Base-by-base conservation (phyloP, 2,888 invertebrate species). In the Augochlorella aurata region DNA sequence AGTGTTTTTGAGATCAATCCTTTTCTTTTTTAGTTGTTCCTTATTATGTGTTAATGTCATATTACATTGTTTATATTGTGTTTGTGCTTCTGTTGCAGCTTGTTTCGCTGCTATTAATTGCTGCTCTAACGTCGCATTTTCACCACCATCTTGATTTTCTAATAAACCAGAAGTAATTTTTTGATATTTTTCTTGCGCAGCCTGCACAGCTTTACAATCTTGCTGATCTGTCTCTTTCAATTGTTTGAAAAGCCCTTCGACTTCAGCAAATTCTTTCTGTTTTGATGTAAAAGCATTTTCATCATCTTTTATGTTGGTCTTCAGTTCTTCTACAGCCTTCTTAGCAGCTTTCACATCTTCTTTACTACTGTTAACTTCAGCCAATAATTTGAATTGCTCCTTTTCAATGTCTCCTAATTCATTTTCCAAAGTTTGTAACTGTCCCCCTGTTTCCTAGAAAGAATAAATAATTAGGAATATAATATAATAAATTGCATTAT, bases 21-120 rank as follows among this genome's bases (percentile, higher is more conserved):
- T 95, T 90, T 97, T 96, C 61, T 95, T 94, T 74, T 94, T 95
- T 29, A 98, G 94, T 50, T 96, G 94, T 70, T 94, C 94, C 77
- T 95, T 95, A 8, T 95, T 95, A 89, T 97, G 96, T 38, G 94
- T 94, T 86, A 96, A 93, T 91, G 96, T 96, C 97, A 98, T 97
- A 76, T 95, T 95, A 24, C 96, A 96, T 85, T 97, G 97, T 85
- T 97, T 96, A 16, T 96, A 95, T 84, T 97, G 96, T 0, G 98
- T 98, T 82, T 96, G 95, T 0, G 97, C 97, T 90, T 96, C 96
- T 12, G 97, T 96, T 0, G 97, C 95, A 73, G 95, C 96, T 88
- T 97, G 96, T 91, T 97, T 97, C 0, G 97, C 97, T 90, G 97
- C 95, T 93, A 98, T 98, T 29, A 99, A 95, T 92, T 98, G 98